Percentiles rank a stretch among this genome's conserved stretches.
Evolutionary conservation across 2,888 invertebrate genomes (phyloP).

Genomic region (Zele albiditarsus): DNA sequence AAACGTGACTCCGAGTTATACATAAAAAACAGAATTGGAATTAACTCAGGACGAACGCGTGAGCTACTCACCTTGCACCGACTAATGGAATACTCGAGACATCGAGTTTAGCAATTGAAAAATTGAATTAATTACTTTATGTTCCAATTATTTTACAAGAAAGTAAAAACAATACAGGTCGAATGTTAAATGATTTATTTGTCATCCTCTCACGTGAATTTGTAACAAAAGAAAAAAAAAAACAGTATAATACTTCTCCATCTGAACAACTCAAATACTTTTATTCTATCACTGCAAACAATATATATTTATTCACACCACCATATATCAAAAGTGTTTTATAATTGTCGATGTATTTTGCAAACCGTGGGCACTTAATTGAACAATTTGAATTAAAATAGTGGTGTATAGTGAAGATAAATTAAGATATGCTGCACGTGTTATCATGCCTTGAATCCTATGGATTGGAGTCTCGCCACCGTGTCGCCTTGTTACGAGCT

Average conservation of each 20-base stretch:
- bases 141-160: conserved; percentile 40
- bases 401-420: not conserved
- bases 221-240: conserved; percentile 48
- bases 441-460: conserved; percentile 18
- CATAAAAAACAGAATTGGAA: conserved; percentile 19
- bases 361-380: not conserved
- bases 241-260: conserved; percentile 58
- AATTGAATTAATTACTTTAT: conserved; percentile 15
- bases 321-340: not conserved
- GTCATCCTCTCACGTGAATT: conserved; percentile 40
- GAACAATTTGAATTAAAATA: not conserved
- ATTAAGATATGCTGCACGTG: conserved; percentile 25
- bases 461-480: conserved; percentile 21
- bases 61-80: not conserved
- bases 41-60: conserved; percentile 9
- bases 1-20: not conserved
- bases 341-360: not conserved
- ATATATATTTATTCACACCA: conserved; percentile 30
- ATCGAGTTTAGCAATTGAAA: not conserved
- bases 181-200: conserved; percentile 46
- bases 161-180: not conserved
- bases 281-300: conserved; percentile 53
- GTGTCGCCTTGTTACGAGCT: conserved; percentile 25
- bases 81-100: not conserved
- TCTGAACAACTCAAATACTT: conserved; percentile 48